Percentiles rank a stretch among this genome's conserved stretches.
phyloP scores from a whole-genome alignment of 2,888 invertebrate species.

The Perdita meconis region DNA sequence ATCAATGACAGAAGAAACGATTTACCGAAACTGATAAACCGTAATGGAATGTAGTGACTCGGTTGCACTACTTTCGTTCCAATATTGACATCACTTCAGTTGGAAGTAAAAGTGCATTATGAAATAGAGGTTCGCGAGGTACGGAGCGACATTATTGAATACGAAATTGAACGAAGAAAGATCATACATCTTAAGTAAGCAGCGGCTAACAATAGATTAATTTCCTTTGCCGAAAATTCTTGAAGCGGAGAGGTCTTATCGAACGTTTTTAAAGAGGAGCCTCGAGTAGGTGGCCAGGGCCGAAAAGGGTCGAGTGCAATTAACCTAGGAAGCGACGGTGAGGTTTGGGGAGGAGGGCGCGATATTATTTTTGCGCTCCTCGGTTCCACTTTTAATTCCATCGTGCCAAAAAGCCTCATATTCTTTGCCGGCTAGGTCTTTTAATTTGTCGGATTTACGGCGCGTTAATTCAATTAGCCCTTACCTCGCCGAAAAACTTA shows the following conservation, averaged over 20 bases:
- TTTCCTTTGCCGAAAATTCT: slow-evolving; percentile 34
- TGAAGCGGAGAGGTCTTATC: slow-evolving; percentile 28
- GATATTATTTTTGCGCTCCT: slow-evolving; percentile 53
- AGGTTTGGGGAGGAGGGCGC: slow-evolving; percentile 17
- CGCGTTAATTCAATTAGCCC: slow-evolving; percentile 51
- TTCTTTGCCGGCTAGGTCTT: slow-evolving; percentile 24
- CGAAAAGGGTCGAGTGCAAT: slow-evolving; percentile 71
- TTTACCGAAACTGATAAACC: too few species aligned
- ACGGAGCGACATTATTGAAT: background rate
- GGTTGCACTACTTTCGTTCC: too few species aligned
- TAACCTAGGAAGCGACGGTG: slow-evolving; percentile 59
- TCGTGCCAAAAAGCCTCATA: slow-evolving; percentile 31
- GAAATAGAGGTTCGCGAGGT: too few species aligned
- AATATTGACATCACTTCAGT: too few species aligned
- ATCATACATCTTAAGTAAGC: background rate
- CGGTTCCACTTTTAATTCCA: slow-evolving; percentile 54
- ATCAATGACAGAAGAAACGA: too few species aligned
- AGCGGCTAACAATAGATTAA: slow-evolving; percentile 7
- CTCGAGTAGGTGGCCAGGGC: slow-evolving; percentile 20
- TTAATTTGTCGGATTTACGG: slow-evolving; percentile 51
- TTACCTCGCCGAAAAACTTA: slow-evolving; percentile 15
- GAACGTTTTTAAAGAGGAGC: slow-evolving; percentile 40
- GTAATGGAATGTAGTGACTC: too few species aligned
- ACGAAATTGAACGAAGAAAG: background rate
- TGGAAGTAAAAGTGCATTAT: too few species aligned